These are phyloP conservation scores for Hylaea fasciaria DNA, from an alignment of 2,888 invertebrate genomes.

Conservation along the genomic window DNA sequence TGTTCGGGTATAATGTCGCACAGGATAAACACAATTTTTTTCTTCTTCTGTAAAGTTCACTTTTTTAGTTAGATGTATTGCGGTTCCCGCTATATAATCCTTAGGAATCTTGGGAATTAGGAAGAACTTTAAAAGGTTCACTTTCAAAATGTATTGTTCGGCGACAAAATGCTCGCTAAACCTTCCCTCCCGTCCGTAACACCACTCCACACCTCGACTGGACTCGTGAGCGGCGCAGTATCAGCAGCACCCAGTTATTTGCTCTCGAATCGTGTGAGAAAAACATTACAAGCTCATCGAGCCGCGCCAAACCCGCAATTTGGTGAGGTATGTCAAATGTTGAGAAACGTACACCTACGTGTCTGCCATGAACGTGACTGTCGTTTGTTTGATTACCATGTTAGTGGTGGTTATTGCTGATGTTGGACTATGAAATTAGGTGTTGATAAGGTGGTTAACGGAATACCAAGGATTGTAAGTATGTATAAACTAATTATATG, in stretches of 20 bases:
- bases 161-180: slow-evolving; percentile 26
- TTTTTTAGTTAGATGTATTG: too few relatives aligned
- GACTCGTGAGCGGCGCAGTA: slow-evolving; percentile 73
- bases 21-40: too few relatives aligned
- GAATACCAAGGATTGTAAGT: background rate
- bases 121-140: too few relatives aligned
- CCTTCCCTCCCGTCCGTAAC: slow-evolving; percentile 44
- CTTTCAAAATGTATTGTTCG: too few relatives aligned
- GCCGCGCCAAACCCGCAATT: slow-evolving; percentile 66
- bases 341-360: slow-evolving; percentile 59
- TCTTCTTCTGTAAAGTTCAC: too few relatives aligned
- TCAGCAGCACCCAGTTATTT: slow-evolving; percentile 81
- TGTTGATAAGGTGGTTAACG: too few relatives aligned
- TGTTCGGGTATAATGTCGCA: too few relatives aligned
- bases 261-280: slow-evolving; percentile 82
- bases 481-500: too few relatives aligned
- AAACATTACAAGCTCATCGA: slow-evolving; percentile 70
- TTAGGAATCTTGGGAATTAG: too few relatives aligned
- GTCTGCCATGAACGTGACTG: slow-evolving; percentile 57
- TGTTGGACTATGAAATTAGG: background rate
- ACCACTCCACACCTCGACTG: slow-evolving; percentile 63
- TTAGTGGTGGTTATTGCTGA: slow-evolving; percentile 34
- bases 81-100: too few relatives aligned
- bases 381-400: slow-evolving; percentile 62
- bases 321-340: slow-evolving; percentile 79